phyloP scores from a whole-genome alignment of 2,113 vertebrate genomes.

The Balaeniceps rex region DNA sequence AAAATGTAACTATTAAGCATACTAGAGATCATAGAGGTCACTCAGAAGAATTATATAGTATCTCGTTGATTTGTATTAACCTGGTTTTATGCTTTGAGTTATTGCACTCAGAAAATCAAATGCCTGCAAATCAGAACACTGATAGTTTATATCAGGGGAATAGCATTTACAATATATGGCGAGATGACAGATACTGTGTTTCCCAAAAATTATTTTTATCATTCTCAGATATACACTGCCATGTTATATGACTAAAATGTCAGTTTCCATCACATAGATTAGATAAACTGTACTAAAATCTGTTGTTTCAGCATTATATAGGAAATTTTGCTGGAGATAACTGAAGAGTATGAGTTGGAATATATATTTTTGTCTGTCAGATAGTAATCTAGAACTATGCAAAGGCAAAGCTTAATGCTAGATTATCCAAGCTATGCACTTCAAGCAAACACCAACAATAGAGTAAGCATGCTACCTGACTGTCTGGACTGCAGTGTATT shows the following conservation, averaged over 20 bases:
- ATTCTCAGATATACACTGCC: not conserved
- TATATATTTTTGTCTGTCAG: not conserved
- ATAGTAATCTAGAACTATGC: not conserved
- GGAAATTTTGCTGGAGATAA: not conserved
- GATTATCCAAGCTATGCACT: not conserved
- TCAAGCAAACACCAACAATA: not conserved
- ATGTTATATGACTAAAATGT: not conserved
- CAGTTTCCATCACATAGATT: not conserved
- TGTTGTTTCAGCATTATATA: not conserved
- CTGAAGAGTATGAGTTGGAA: not conserved
- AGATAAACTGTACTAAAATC: not conserved
- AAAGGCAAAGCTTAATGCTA: not conserved
- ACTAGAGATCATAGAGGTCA: not conserved
- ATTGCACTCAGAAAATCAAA: not conserved
- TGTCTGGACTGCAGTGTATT: not conserved
- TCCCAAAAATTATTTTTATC: not conserved
- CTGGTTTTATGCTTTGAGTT: not conserved
- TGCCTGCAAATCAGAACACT: not conserved
- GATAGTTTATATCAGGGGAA: not conserved
- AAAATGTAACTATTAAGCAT: not conserved
- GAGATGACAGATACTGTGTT: not conserved
- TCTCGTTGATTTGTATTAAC: not conserved
- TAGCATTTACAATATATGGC: not conserved
- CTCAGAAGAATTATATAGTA: not conserved
- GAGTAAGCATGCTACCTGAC: not conserved